Evolutionary conservation across 2,797 vertebrate genomes (phyloP).

Genomic region (Pseudocheirus occidentalis): DNA sequence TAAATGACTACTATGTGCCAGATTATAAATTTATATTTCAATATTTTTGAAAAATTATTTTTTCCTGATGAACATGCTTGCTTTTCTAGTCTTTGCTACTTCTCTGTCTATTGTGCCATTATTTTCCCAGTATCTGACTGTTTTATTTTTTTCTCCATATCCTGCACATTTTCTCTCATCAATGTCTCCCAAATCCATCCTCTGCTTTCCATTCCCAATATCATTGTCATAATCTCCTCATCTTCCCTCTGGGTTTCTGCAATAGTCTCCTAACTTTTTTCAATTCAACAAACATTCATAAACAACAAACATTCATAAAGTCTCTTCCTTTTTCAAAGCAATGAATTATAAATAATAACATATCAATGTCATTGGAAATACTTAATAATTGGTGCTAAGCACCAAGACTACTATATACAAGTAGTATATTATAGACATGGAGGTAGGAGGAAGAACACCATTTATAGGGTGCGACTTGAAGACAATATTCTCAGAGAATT

Average conservation of each 20-base stretch:
- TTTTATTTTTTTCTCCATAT: not conserved
- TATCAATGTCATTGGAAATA: not conserved
- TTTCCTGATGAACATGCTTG: too few relatives aligned
- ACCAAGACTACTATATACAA: too few relatives aligned
- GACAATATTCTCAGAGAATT: too few relatives aligned
- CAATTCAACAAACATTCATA: not conserved
- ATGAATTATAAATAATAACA: not conserved
- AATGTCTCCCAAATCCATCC: not conserved
- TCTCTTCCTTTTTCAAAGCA: not conserved
- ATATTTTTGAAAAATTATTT: too few relatives aligned
- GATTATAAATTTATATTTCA: too few relatives aligned
- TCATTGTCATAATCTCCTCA: not conserved
- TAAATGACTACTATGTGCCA: not conserved
- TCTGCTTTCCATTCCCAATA: not conserved
- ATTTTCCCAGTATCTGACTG: not conserved
- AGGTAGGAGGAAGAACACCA: too few relatives aligned
- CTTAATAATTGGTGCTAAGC: too few relatives aligned
- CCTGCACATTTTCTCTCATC: not conserved
- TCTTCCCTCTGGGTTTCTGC: not conserved
- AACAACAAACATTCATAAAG: too few relatives aligned
- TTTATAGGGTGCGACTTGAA: too few relatives aligned
- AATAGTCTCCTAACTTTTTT: not conserved
- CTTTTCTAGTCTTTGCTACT: not conserved
- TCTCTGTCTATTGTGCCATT: not conserved
- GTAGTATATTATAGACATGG: too few relatives aligned